These are phyloP conservation scores for Actias luna DNA, from an alignment of 2,888 invertebrate genomes.

Conservation along the genomic window DNA sequence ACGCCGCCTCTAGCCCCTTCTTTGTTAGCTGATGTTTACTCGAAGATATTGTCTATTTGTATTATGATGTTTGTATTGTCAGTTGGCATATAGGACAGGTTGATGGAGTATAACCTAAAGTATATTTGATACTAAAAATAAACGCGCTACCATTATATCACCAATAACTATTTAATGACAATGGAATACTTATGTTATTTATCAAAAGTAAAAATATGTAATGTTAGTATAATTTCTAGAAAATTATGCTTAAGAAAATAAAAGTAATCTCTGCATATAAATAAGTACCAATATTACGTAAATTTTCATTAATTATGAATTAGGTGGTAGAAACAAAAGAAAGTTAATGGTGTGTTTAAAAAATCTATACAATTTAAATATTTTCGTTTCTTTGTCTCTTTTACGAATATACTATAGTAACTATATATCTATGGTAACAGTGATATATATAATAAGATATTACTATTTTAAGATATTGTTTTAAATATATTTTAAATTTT, in stretches of 20 bases:
- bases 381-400: no score
- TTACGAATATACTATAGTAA: no score
- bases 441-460: no score
- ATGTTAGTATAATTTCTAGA: not conserved
- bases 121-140: not conserved
- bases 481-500: not conserved
- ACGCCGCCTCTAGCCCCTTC: constrained; percentile 50
- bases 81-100: constrained; percentile 10
- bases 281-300: no score
- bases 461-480: no score
- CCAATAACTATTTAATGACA: not conserved
- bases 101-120: constrained; percentile 13
- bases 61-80: constrained; percentile 12
- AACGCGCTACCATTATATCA: not conserved
- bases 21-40: constrained; percentile 48
- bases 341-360: no score
- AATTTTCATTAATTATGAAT: no score
- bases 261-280: no score
- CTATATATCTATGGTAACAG: no score
- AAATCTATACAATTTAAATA: no score
- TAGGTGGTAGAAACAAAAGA: no score
- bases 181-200: not conserved
- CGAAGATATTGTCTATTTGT: constrained; percentile 26
- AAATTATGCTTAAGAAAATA: not conserved
- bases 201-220: not conserved